Evolutionary conservation across 2,797 vertebrate species (phyloP), one percentile per base, ranked within the genome.

Genomic region (Nasua narica): DNA sequence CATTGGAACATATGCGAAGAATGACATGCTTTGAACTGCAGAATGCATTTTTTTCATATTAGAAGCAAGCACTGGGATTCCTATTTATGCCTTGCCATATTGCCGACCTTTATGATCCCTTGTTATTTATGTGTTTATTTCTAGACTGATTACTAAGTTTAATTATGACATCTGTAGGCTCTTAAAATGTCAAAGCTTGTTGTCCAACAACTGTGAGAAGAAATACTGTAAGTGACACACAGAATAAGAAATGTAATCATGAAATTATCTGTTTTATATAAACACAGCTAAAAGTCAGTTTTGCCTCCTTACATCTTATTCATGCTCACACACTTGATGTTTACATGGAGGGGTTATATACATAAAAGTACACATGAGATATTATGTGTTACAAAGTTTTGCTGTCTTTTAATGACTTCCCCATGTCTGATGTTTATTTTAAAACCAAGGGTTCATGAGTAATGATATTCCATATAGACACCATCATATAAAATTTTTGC

Each of bases 101-200:
- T 90, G 94, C 70, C 94, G 96, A 94, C 29, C 90, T 98, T 94
- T 94, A 92, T 85, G 91, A 97, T 95, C 83, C 81, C 84, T 95
- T 91, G 7, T n/a, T 97, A 96, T 98, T 97, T 98, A 97, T 96
- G 95, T 97, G 97, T 98, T 98, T 98, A 98, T 98, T 97, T 98
- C 83, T 95, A 88, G 32, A 69, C 89, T 98, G 97, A 98, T 98
- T 98, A 97, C 89, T 83, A 88, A 97, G 89, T 96, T 97, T 98
- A 98, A 98, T 98, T 98, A 95, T 91, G 97, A 97, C 92, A 97
- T 94, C 96, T 97, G 88, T 52, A 94, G 84, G 16, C 32, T 97
- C 97, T 98, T 96, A 97, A 97, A 86, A 82, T 91, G 90, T 95
- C 96, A 96, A 91, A 97, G 77, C n/a, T 94, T 95, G 83, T 92